These are phyloP conservation scores for Decapterus maruadsi DNA, from an alignment of 2,797 vertebrate genomes.

Conservation along the genomic window DNA sequence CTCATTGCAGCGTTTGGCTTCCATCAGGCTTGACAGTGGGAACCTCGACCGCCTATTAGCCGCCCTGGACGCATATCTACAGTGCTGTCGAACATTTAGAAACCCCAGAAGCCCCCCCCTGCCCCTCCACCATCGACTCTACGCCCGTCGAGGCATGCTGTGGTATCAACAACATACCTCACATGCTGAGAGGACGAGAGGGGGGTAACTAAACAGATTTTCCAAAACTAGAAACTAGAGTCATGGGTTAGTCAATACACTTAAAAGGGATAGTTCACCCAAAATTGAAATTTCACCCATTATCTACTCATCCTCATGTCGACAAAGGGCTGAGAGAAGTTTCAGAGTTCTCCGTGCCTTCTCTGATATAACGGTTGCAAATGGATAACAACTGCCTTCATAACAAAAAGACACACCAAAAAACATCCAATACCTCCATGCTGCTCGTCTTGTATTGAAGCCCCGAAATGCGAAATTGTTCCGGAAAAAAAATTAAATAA, in stretches of 20 bases:
- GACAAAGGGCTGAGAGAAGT: too few species aligned
- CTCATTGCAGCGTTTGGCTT: conserved; percentile 74
- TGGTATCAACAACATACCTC: conserved; percentile 49
- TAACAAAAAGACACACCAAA: too few species aligned
- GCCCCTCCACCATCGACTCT: neutral
- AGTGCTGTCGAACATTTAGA: conserved; percentile 49
- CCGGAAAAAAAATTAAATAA: too few species aligned
- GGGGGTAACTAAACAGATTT: neutral
- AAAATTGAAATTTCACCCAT: too few species aligned
- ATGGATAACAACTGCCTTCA: too few species aligned
- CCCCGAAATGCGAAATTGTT: too few species aligned
- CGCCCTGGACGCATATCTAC: conserved; percentile 48
- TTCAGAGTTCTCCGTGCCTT: too few species aligned
- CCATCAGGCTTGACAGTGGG: conserved; percentile 75
- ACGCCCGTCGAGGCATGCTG: conserved; percentile 26
- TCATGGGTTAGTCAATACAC: conserved; percentile 1
- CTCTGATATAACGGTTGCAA: too few species aligned
- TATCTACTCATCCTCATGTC: too few species aligned
- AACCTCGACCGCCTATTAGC: conserved; percentile 46
- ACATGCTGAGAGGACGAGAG: neutral
- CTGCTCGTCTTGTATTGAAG: too few species aligned
- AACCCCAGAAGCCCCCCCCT: conserved; percentile 42
- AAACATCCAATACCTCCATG: too few species aligned
- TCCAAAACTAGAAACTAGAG: neutral
- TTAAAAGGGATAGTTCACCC: too few species aligned